Evolutionary conservation across 2,888 invertebrate species (phyloP).

Genomic region (Rhaphigaster nebulosa): DNA sequence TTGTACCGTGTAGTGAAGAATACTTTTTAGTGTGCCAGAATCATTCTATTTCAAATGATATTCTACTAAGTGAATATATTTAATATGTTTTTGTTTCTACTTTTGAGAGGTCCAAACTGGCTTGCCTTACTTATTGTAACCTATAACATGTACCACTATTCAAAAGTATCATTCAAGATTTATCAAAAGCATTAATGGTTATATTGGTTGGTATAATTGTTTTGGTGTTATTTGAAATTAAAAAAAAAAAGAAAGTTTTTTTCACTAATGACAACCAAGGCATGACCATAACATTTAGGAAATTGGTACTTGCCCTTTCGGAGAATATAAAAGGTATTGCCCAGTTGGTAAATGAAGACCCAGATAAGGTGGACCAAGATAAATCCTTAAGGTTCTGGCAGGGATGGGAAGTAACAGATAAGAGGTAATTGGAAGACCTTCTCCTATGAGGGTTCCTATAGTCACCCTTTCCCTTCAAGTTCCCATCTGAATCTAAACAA

Average conservation of each 20-base stretch:
- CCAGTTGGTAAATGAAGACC: conserved; percentile 21
- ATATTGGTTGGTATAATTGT: too few relatives aligned
- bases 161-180: too few relatives aligned
- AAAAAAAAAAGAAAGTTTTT: neutral
- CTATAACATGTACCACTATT: too few relatives aligned
- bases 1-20: too few relatives aligned
- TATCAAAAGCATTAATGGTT: too few relatives aligned
- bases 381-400: conserved; percentile 7
- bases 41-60: too few relatives aligned
- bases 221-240: too few relatives aligned
- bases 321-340: neutral
- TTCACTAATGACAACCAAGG: neutral
- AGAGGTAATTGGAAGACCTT: conserved; percentile 26
- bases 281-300: neutral
- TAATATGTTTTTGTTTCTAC: too few relatives aligned
- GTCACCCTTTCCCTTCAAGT: neutral
- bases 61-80: too few relatives aligned
- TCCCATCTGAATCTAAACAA: neutral
- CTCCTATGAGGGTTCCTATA: neutral
- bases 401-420: conserved; percentile 27
- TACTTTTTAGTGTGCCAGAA: too few relatives aligned
- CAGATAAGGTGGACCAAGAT: neutral
- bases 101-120: too few relatives aligned
- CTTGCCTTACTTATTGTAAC: too few relatives aligned
- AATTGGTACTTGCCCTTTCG: neutral